A percentile compares a stretch with the other conserved stretches of the same genome.
phyloP scores from a whole-genome alignment of 2,113 vertebrate genomes.

The Microtus oregoni region DNA sequence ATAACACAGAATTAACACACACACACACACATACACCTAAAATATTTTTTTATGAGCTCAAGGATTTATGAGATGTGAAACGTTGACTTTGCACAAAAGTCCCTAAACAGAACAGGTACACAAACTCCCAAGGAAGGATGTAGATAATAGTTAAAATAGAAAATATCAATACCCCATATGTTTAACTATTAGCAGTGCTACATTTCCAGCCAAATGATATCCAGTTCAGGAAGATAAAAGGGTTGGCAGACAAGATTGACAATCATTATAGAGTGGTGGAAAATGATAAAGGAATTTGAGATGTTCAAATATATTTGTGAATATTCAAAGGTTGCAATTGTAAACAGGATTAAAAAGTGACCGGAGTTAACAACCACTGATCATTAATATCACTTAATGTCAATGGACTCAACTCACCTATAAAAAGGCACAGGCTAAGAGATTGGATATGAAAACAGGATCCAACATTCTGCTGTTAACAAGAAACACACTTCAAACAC shows the following conservation, averaged over 20 bases:
- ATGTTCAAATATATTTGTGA: background rate
- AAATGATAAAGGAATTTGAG: background rate
- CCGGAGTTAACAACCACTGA: no score
- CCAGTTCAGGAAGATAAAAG: background rate
- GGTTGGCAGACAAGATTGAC: background rate
- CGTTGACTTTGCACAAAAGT: background rate
- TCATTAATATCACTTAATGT: no score
- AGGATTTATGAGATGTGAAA: background rate
- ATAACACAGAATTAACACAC: background rate
- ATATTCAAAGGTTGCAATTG: background rate
- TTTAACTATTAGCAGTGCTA: background rate
- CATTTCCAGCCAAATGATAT: constrained; percentile 7
- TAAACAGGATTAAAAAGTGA: background rate
- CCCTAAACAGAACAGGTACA: background rate
- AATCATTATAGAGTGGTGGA: background rate
- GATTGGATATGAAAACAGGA: no score
- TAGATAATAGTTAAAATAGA: background rate
- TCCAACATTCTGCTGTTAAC: no score
- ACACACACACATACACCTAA: background rate
- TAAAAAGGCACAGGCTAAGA: no score
- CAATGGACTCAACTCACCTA: no score
- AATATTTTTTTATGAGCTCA: background rate
- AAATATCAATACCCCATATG: background rate
- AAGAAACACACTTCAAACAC: no score
- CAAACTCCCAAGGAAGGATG: rapidly evolving